A percentile compares a stretch with the other conserved stretches of the same genome.
Conservation (phyloP, 2,797 vertebrate genomes). For the Catamblyrhynchus diadema region DNA sequence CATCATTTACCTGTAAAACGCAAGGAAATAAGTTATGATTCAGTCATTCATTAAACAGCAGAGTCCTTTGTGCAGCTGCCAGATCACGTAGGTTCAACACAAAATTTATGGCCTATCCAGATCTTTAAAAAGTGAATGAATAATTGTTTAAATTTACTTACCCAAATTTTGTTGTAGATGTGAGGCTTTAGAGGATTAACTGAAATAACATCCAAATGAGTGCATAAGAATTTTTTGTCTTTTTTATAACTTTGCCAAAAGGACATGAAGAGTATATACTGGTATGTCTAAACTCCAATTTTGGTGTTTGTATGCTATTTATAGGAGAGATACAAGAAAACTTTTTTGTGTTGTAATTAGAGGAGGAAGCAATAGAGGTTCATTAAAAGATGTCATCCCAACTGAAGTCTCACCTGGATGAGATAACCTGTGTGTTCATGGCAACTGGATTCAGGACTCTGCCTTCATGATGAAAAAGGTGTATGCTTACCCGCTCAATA, state of each 20-base stretch:
- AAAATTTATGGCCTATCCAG: background rate
- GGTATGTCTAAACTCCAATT: rapidly evolving
- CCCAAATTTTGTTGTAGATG: background rate
- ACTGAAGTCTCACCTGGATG: constrained; percentile 16
- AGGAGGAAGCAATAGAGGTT: background rate
- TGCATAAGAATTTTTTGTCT: background rate
- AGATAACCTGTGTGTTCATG: constrained; percentile 76
- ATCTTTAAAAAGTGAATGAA: background rate
- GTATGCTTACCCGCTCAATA: constrained; percentile 98
- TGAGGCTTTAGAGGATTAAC: background rate
- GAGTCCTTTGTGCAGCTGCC: constrained; percentile 77
- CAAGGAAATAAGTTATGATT: constrained; percentile 79
- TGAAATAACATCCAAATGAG: background rate
- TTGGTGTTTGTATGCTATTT: background rate
- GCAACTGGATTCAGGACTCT: constrained; percentile 80
- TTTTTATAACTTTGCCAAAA: background rate
- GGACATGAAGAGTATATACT: background rate
- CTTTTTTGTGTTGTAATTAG: background rate
- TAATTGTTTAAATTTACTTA: background rate
- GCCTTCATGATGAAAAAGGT: constrained; percentile 81
- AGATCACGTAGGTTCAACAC: constrained; percentile 60
- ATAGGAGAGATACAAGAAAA: background rate
- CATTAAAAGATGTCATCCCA: background rate
- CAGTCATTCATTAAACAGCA: constrained; percentile 73
- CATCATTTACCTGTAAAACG: constrained; percentile 94